Evolutionary conservation across 2,888 invertebrate genomes (phyloP), one percentile per base, ranked within the genome.

Genomic region (Pycnomerus fuliginosus): DNA sequence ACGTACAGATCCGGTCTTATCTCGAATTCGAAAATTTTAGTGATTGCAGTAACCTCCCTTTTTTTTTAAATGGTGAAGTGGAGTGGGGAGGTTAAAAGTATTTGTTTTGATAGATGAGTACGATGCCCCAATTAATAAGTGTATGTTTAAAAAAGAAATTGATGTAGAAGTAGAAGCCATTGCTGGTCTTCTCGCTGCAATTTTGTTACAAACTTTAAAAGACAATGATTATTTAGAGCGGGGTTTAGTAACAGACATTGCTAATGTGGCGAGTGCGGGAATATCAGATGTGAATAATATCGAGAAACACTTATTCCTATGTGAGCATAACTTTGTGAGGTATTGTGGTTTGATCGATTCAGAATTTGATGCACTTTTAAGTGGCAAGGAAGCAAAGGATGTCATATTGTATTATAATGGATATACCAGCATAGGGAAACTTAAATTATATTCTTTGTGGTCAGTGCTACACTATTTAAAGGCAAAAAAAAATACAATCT

Each of bases 41-140:
- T n/a, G n/a, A n/a, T n/a, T n/a, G n/a, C n/a, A n/a, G n/a, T n/a
- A n/a, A n/a, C n/a, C n/a, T n/a, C n/a, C n/a, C n/a, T n/a, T n/a
- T n/a, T n/a, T n/a, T n/a, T n/a, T n/a, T n/a, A n/a, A n/a, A n/a
- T n/a, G n/a, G n/a, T n/a, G n/a, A n/a, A n/a, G n/a, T n/a, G n/a
- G n/a, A n/a, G n/a, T n/a, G n/a, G n/a, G n/a, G n/a, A n/a, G n/a
- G n/a, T n/a, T 10, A 24, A 24, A 24, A 24, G 3, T 24, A 24
- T 24, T 24, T 24, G 24, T 24, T n/a, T 11, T 8, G n/a, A 24
- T 24, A 11, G 24, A 8, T 8, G 24, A 24, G n/a, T 24, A 24
- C 11, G 24, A 24, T 24, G 24, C 24, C n/a, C 24, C 24, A 24
- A 24, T 24, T 11, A 24, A 24, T 24, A 24, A 24, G 3, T 10